phyloP scores from a whole-genome alignment of 2,888 invertebrate genomes.

The Pseudococcus longispinus region DNA sequence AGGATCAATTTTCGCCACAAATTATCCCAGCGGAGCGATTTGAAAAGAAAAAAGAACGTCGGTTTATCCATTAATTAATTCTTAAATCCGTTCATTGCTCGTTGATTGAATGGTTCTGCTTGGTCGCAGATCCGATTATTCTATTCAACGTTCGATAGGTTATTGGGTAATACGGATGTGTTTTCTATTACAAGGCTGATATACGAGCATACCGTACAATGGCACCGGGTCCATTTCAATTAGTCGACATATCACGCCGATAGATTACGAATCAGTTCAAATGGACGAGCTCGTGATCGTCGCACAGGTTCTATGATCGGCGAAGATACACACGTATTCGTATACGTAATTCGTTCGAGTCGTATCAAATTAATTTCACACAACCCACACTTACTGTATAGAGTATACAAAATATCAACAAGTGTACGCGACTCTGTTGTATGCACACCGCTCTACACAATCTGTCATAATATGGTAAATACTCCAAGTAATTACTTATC shows the following conservation, averaged over 20 bases:
- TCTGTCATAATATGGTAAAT: neutral
- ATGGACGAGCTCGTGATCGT: neutral
- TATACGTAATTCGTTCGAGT: neutral
- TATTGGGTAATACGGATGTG: neutral
- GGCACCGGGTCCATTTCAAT: neutral
- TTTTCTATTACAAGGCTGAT: neutral
- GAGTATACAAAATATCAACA: neutral
- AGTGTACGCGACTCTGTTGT: neutral
- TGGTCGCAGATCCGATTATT: constrained; percentile 6
- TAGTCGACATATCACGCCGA: neutral
- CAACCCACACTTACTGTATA: neutral
- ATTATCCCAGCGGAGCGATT: neutral
- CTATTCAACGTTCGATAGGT: neutral
- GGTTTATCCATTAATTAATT: neutral
- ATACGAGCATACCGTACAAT: neutral
- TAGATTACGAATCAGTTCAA: neutral
- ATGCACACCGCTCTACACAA: neutral
- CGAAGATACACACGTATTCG: neutral
- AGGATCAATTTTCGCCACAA: neutral
- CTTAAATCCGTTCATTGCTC: neutral
- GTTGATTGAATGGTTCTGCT: neutral
- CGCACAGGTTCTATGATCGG: neutral
- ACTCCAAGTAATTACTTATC: neutral
- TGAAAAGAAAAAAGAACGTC: neutral
- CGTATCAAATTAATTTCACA: neutral